Evolutionary conservation across 2,888 invertebrate species (phyloP).

Genomic region (Ctena decussata): DNA sequence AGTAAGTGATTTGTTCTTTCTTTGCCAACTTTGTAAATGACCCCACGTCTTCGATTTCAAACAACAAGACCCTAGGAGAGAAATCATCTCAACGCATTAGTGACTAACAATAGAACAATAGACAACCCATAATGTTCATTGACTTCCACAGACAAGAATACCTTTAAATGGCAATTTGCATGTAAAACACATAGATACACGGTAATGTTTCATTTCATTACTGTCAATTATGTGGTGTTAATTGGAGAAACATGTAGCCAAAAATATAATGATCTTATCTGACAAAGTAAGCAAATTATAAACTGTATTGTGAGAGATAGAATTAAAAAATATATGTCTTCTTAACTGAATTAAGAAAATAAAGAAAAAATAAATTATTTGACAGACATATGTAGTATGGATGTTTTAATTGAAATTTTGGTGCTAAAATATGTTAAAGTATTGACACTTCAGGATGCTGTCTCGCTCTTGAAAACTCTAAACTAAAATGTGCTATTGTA

Average conservation of each 20-base stretch:
- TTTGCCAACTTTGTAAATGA: constrained; percentile 4
- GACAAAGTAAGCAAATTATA: too few species aligned
- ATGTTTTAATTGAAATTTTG: too few species aligned
- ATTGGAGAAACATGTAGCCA: not conserved
- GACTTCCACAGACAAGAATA: not conserved
- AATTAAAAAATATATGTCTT: too few species aligned
- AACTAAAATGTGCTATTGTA: too few species aligned
- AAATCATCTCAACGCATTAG: constrained; percentile 1
- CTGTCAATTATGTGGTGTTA: not conserved
- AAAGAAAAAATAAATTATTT: too few species aligned
- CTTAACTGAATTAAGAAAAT: too few species aligned
- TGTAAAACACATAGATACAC: not conserved
- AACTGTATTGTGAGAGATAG: too few species aligned
- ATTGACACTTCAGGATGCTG: too few species aligned
- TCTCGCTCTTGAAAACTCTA: too few species aligned
- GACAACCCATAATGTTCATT: not conserved
- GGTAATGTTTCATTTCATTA: not conserved
- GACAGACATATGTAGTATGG: too few species aligned
- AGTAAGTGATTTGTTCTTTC: not conserved
- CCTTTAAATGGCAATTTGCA: constrained; percentile 2
- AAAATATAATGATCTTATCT: not conserved
- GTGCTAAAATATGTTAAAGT: too few species aligned
- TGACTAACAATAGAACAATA: constrained; percentile 1
- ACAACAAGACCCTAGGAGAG: constrained; percentile 2
- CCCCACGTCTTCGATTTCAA: not conserved